Percentiles rank a stretch among this genome's conserved stretches.
Conservation (phyloP, 1,140 invertebrate species). For the Drosophila sproati region DNA sequence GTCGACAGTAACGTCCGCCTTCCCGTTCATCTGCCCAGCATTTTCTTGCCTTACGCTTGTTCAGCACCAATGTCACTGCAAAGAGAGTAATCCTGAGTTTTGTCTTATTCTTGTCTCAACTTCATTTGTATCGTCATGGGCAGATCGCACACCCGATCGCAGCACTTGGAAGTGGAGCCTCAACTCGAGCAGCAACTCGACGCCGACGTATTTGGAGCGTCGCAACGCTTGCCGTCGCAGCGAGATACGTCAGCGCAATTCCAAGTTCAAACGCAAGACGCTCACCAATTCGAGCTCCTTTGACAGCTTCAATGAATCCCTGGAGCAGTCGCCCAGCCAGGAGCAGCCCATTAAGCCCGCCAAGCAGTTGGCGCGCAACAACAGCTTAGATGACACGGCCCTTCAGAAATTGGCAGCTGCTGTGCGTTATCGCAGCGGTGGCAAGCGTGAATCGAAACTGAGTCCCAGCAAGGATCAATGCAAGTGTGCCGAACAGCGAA, state of each 20-base stretch:
- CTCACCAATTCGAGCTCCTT: conserved; percentile 76
- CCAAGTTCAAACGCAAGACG: conserved; percentile 86
- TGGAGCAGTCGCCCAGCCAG: conserved; percentile 38
- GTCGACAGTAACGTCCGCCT: conserved; percentile 8
- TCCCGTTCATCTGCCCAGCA: conserved; percentile 13
- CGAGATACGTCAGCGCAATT: conserved; percentile 86
- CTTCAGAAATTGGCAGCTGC: conserved; percentile 70
- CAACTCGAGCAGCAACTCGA: conserved; percentile 87
- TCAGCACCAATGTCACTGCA: neutral
- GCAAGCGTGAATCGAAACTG: conserved; percentile 44
- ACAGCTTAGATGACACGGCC: conserved; percentile 77
- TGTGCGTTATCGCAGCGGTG: conserved; percentile 55
- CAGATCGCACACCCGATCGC: conserved; percentile 82
- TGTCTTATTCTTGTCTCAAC: conserved; percentile 10
- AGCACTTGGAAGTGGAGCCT: conserved; percentile 84
- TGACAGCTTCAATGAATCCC: conserved; percentile 75
- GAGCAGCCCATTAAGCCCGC: conserved; percentile 32
- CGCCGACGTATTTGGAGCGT: conserved; percentile 95
- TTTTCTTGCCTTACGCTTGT: conserved; percentile 11
- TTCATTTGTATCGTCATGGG: neutral
- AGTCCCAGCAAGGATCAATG: conserved; percentile 45
- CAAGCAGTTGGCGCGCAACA: conserved; percentile 60
- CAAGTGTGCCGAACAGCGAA: conserved; percentile 39
- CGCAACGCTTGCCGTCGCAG: conserved; percentile 85
- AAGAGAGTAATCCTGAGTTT: conserved; percentile 2